phyloP scores from a whole-genome alignment of 37 sponge, comb jelly and placozoan species.

The Halisarca cf. caerulea region DNA sequence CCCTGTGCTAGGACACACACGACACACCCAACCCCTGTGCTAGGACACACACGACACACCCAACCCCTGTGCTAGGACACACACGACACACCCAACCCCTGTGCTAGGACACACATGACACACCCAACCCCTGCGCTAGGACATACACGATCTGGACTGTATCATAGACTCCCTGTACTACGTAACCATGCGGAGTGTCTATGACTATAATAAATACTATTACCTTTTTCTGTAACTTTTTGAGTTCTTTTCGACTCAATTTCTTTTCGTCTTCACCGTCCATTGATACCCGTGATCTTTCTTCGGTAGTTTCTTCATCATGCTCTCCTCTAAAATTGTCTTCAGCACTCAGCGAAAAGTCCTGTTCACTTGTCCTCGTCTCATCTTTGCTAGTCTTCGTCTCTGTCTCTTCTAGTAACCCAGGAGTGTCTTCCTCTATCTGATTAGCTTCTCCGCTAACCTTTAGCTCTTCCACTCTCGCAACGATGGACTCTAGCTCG shows the following conservation, averaged over 20 bases:
- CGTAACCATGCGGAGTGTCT: too few relatives aligned
- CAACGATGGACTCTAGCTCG: slow-evolving; percentile 11
- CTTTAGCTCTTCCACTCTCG: slow-evolving; percentile 11
- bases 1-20: too few relatives aligned
- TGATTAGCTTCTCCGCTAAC: background rate
- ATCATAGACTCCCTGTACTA: too few relatives aligned
- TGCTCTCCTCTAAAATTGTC: background rate
- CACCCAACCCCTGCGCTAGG: too few relatives aligned
- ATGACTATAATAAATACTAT: too few relatives aligned
- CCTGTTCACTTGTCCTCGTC: background rate
- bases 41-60: too few relatives aligned
- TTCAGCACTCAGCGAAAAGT: background rate
- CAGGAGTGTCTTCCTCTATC: background rate
- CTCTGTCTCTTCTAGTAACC: background rate
- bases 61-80: too few relatives aligned
- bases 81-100: too few relatives aligned
- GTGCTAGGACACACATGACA: too few relatives aligned
- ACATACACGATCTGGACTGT: too few relatives aligned
- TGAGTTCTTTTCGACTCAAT: slow-evolving; percentile 66
- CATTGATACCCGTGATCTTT: background rate
- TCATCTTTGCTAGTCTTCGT: background rate
- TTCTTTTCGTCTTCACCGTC: slow-evolving; percentile 27
- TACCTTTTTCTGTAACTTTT: slow-evolving; percentile 80
- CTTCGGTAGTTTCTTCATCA: background rate
- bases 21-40: too few relatives aligned